Conservation (phyloP, 2,888 invertebrate genomes). For the Lithophane semibrunnea region DNA sequence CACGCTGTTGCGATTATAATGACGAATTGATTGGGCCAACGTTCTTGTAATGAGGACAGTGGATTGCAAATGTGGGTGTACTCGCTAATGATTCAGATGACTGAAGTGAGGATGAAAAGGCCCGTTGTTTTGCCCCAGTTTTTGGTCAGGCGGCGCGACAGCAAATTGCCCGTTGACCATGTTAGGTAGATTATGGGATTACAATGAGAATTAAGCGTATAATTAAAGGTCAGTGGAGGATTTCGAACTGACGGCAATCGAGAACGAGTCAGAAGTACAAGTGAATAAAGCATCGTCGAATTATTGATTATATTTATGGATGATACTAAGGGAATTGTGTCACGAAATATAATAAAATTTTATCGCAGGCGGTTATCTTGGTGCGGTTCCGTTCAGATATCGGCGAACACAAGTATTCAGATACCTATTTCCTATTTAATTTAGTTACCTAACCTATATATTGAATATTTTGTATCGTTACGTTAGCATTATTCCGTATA, state of each 20-base stretch:
- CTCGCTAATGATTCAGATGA: conserved; percentile 84
- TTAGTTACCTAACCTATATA: conserved; percentile 66
- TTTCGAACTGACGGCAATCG: conserved; percentile 38
- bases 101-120: conserved; percentile 75
- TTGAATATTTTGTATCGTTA: conserved; percentile 32
- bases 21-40: conserved; percentile 87
- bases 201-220: conserved; percentile 65
- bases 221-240: conserved; percentile 72
- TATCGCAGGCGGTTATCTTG: conserved; percentile 79
- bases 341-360: conserved; percentile 80
- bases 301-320: conserved; percentile 74
- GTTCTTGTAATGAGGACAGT: conserved; percentile 81
- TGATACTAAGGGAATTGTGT: conserved; percentile 76
- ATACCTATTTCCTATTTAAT: conserved; percentile 67
- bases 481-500: conserved; percentile 34
- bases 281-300: conserved; percentile 46
- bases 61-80: conserved; percentile 84
- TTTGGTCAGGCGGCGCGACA: conserved; percentile 48
- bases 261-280: conserved; percentile 29
- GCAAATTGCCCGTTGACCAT: conserved; percentile 73
- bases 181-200: conserved; percentile 71
- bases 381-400: conserved; percentile 69
- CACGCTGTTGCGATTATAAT: conserved; percentile 84
- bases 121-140: conserved; percentile 83
- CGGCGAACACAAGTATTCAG: conserved; percentile 65